These are phyloP conservation scores for Ciconia boyciana DNA, from an alignment of 2,113 vertebrate genomes.

Conservation along the genomic window DNA sequence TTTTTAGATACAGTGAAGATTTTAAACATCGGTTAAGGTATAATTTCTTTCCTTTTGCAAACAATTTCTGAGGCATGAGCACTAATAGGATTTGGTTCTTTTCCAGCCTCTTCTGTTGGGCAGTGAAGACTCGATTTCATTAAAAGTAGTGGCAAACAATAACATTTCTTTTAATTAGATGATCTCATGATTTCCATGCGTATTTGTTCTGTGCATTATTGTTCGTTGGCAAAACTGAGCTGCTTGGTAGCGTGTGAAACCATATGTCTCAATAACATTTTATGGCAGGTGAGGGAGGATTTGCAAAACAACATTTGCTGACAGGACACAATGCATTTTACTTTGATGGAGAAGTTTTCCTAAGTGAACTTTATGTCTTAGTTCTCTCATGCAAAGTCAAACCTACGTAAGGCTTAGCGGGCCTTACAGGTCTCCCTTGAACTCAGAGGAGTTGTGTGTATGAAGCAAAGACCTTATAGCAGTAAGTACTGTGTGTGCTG, in stretches of 20 bases:
- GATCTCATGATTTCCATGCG: conserved; percentile 28
- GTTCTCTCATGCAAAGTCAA: not conserved
- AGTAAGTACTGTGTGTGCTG: not conserved
- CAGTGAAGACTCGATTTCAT: not conserved
- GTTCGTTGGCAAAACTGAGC: conserved; percentile 13
- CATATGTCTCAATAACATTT: conserved; percentile 46
- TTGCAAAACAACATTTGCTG: conserved; percentile 39
- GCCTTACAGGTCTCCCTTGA: not conserved
- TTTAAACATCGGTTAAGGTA: not conserved
- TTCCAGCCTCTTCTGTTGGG: not conserved
- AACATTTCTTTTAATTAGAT: conserved; percentile 45
- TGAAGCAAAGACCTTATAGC: not conserved
- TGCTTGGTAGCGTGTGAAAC: conserved; percentile 50
- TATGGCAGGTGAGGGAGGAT: conserved; percentile 16
- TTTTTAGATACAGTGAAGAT: not conserved
- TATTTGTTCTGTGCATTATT: conserved; percentile 37
- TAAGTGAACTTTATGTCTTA: not conserved
- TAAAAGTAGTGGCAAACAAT: conserved; percentile 33
- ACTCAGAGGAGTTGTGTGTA: not conserved
- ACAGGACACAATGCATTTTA: conserved; percentile 14
- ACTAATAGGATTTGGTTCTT: not conserved
- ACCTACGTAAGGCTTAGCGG: not conserved
- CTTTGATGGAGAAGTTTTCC: conserved; percentile 24
- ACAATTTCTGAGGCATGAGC: not conserved
- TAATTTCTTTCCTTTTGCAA: not conserved